Base-by-base conservation (phyloP, 2,797 vertebrate genomes). In the Pseudochirops corinnae region DNA sequence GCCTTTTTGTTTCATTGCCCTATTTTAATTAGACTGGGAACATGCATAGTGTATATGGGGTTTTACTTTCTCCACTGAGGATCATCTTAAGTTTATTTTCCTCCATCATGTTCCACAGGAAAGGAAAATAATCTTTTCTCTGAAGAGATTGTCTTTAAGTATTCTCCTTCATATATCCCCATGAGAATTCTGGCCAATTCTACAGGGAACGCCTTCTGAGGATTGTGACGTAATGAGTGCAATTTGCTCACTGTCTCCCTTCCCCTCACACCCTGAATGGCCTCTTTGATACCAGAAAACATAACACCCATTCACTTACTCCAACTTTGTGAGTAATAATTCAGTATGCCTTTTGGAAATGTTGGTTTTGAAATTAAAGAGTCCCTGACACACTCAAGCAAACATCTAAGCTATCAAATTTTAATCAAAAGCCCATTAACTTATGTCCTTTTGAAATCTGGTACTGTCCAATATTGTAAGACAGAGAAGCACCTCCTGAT, bases 241-340 rank as follows among this genome's bases (percentile, higher is more conserved):
- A 50, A 1, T 50, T 12, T 10, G 0, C 0, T 14, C 18, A 28
- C 56, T 50, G 74, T 33, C 57, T 33, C 4, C 12, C 5, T 28
- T 33, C 4, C 4, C 55, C 52, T 56, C 39, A 39, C 3, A 1
- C 33, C 57, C 53, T 3, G 11, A 31, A 1, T 0, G 0, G 55
- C 52, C 24, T 10, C 82, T 62, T 56, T n/a, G 57, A 94, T 4
- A 33, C 55, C 57, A 90, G 28, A 90, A 56, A 90, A 21, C 4
- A 0, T 11, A 62, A 56, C 53, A 60, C 9, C 2, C 33, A 91
- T 91, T 91, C 56, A 53, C 13, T 46, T 74, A 31, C 1, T 0
- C 92, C 52, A 39, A 46, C 6, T 6, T 87, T 87, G 74, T 55
- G 52, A 53, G 90, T n/a, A 91, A 91, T 91, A 91, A 53, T 55